Evolutionary conservation across 2,797 vertebrate species (phyloP).

Genomic region (Mycteria americana): DNA sequence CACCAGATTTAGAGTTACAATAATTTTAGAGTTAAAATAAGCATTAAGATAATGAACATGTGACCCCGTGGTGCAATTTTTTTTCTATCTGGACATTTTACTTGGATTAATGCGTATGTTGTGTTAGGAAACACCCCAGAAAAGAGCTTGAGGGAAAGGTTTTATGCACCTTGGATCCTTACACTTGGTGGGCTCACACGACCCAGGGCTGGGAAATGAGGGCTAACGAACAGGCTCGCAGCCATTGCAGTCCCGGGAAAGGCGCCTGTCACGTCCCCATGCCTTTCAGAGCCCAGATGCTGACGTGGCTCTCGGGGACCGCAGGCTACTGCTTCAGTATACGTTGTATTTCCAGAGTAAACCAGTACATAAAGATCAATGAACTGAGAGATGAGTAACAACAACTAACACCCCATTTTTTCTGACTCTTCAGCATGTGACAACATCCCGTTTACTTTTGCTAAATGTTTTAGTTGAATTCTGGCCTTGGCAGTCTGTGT

Average conservation of each 20-base stretch:
- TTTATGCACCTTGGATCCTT: not conserved
- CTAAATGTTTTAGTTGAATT: constrained; percentile 74
- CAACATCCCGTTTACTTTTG: constrained; percentile 58
- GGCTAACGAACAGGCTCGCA: not conserved
- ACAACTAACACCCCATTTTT: not conserved
- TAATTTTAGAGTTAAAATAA: not conserved
- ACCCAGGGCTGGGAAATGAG: not conserved
- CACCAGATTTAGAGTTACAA: not conserved
- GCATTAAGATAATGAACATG: not conserved
- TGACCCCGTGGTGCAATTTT: not conserved
- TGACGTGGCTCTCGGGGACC: not conserved
- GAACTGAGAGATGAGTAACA: not conserved
- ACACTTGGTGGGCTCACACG: not conserved
- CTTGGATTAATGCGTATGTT: not conserved
- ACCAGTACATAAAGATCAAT: not conserved
- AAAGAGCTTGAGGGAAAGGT: not conserved
- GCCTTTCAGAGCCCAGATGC: not conserved
- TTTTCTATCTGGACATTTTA: not conserved
- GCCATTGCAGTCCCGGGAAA: too few relatives aligned
- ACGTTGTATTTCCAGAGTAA: not conserved
- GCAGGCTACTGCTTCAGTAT: not conserved
- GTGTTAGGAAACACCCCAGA: not conserved
- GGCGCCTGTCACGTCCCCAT: rapidly evolving
- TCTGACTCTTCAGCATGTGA: constrained; percentile 66
- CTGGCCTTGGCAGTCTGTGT: constrained; percentile 72